These are phyloP conservation scores for Hybos culiciformis DNA, from an alignment of 2,888 invertebrate genomes.

Conservation along the genomic window DNA sequence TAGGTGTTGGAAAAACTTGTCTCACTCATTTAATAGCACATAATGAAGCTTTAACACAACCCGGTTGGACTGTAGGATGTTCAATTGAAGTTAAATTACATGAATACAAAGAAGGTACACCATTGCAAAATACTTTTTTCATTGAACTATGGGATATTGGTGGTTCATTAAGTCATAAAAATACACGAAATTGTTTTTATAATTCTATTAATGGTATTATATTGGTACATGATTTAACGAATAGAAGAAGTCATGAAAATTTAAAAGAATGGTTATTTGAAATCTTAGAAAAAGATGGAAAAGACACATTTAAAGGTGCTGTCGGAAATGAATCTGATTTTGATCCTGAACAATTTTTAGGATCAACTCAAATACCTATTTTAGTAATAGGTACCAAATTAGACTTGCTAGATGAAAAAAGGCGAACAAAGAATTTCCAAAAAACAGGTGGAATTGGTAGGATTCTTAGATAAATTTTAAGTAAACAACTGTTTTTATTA, in stretches of 20 bases:
- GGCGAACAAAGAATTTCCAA: conserved; percentile 36
- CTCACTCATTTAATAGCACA: conserved; percentile 83
- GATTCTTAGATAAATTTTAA: conserved; percentile 3
- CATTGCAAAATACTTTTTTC: conserved; percentile 79
- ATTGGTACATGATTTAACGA: conserved; percentile 91
- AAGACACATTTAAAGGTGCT: conserved; percentile 25
- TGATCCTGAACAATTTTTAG: conserved; percentile 76
- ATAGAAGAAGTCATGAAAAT: conserved; percentile 89
- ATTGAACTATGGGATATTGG: conserved; percentile 97
- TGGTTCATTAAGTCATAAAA: conserved; percentile 84
- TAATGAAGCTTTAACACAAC: conserved; percentile 68
- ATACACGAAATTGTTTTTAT: conserved; percentile 88
- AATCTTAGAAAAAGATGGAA: conserved; percentile 62
- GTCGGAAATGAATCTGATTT: conserved; percentile 37
- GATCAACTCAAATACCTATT: conserved; percentile 80
- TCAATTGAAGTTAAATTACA: conserved; percentile 92
- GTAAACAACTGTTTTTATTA: background rate
- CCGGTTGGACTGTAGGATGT: conserved; percentile 94
- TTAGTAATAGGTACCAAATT: conserved; percentile 89
- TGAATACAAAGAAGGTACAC: conserved; percentile 87
- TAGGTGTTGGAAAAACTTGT: conserved; percentile 94
- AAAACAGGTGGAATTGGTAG: conserved; percentile 32
- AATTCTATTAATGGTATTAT: conserved; percentile 90
- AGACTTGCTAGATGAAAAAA: conserved; percentile 68
- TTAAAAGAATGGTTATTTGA: conserved; percentile 87